A percentile compares a stretch with the other conserved stretches of the same genome.
Conservation (phyloP, 30 jellyfish, hydroid and myxozoan species). For the Mastigias papua region DNA sequence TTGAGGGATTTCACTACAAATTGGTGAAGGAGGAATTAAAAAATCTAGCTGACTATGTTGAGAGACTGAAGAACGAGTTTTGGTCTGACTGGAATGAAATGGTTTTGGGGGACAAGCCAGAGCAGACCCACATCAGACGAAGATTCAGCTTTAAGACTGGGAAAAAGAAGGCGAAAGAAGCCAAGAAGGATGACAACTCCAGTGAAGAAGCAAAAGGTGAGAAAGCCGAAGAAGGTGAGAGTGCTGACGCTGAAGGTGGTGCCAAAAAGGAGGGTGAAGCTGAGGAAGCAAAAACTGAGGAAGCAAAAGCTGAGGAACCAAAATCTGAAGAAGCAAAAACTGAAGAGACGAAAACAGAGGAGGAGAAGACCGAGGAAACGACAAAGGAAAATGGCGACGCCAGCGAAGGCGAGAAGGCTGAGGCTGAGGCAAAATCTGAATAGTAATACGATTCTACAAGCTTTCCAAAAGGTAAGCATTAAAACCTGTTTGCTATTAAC, state of each 20-base stretch:
- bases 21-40: slow-evolving; percentile 71
- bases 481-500: background rate
- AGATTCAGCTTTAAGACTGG: slow-evolving; percentile 81
- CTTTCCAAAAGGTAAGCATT: background rate
- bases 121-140: slow-evolving; percentile 76
- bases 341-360: slow-evolving; percentile 66
- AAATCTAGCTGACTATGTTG: slow-evolving; percentile 80
- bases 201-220: slow-evolving; percentile 56
- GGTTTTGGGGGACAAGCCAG: slow-evolving; percentile 92
- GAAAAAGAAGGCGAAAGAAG: slow-evolving; percentile 78
- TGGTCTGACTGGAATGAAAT: slow-evolving; percentile 95
- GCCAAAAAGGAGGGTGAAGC: slow-evolving; percentile 39
- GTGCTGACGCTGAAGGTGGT: slow-evolving; percentile 56
- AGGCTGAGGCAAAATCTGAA: slow-evolving; percentile 61
- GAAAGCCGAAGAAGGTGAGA: slow-evolving; percentile 52
- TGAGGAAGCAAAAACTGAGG: slow-evolving; percentile 66
- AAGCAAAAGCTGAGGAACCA: slow-evolving; percentile 50
- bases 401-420: slow-evolving; percentile 68
- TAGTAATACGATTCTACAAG: background rate
- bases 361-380: slow-evolving; percentile 76
- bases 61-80: slow-evolving; percentile 83
- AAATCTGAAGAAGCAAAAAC: slow-evolving; percentile 26
- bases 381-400: slow-evolving; percentile 82
- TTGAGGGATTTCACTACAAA: slow-evolving; percentile 75
- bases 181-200: slow-evolving; percentile 64